phyloP scores from a whole-genome alignment of 2,888 invertebrate genomes.

The Philhelius pedissequus region DNA sequence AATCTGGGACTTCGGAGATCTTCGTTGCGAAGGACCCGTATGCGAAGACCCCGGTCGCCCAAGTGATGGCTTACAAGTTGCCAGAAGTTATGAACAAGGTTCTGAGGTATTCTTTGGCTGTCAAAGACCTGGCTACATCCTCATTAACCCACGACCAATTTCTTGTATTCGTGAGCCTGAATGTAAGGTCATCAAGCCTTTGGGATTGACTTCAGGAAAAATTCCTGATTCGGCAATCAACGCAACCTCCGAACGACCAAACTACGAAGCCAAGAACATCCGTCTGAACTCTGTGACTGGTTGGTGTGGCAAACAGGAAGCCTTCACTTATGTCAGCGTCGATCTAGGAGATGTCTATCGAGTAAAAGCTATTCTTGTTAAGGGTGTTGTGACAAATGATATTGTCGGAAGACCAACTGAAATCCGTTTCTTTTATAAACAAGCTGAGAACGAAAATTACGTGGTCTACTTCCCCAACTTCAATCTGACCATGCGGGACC shows the following conservation, averaged over 20 bases:
- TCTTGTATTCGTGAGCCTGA: constrained; percentile 95
- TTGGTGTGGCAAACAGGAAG: constrained; percentile 98
- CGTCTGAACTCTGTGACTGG: constrained; percentile 95
- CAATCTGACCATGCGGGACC: constrained; percentile 95
- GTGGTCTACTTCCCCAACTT: constrained; percentile 98
- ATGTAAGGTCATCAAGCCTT: constrained; percentile 93
- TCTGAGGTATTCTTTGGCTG: constrained; percentile 95
- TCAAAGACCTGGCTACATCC: constrained; percentile 93
- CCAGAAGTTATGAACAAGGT: constrained; percentile 91
- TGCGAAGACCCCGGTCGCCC: constrained; percentile 97
- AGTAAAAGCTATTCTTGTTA: constrained; percentile 94
- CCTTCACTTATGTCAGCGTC: constrained; percentile 96
- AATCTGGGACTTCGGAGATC: constrained; percentile 98
- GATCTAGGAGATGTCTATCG: constrained; percentile 95
- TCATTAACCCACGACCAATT: constrained; percentile 94
- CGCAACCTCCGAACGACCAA: constrained; percentile 94
- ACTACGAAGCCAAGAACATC: constrained; percentile 94
- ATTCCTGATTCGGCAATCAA: constrained; percentile 98
- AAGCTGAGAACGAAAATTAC: constrained; percentile 95
- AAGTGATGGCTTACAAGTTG: constrained; percentile 92
- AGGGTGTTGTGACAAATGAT: constrained; percentile 96
- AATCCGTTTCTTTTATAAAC: constrained; percentile 98
- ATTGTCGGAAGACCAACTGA: constrained; percentile 97
- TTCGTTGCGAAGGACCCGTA: constrained; percentile 96
- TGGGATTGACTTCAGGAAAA: constrained; percentile 93